Base-by-base conservation (phyloP, 2,797 vertebrate genomes). In the Platalea minor region DNA sequence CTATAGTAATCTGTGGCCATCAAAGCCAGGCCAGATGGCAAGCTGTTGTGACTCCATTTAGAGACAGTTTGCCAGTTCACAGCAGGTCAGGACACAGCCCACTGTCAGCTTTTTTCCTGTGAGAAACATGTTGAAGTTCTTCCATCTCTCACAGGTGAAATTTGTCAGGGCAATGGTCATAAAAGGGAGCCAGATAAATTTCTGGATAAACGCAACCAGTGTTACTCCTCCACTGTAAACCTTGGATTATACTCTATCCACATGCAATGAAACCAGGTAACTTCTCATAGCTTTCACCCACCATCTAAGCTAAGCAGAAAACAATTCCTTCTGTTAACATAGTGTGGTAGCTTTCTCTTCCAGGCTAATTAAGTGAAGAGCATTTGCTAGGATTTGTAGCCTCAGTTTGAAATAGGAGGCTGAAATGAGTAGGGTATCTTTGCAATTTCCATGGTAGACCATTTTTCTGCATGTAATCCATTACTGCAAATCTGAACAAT, bases 381-480 rank as follows among this genome's bases (percentile, higher is more conserved):
- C 56, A 17, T 85, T 92, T 79, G 45, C 64, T 82, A 51, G 78
- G 43, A 78, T 82, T 88, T 68, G 64, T 15, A 7, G 43, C 48
- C 69, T 87, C 39, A 7, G n/a, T 86, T 63, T 39, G 39, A 87
- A 91, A 35, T 3, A 3, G 39, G 72, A 88, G 51, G 45, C 41
- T 94, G 91, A 41, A 87, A 57, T 14, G 65, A 92, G 78, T 7
- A 20, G 63, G 63, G 70, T 64, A 73, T 80, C 87, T 81, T 63
- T 75, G 74, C 54, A 45, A 73, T 96, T 93, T 95, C 70, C 77
- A 85, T 4, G 17, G 80, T 33, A 85, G 77, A 59, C 67, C 91
- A 35, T 92, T 95, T 92, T 79, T 75, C 96, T 95, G 86, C 35
- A 7, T 93, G 88, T 90, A 92, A 96, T 86, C 93, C 90, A 75